Evolutionary conservation across 2,113 vertebrate species (phyloP), one percentile per base, ranked within the genome.

Genomic region (Vulpes ferrilata): DNA sequence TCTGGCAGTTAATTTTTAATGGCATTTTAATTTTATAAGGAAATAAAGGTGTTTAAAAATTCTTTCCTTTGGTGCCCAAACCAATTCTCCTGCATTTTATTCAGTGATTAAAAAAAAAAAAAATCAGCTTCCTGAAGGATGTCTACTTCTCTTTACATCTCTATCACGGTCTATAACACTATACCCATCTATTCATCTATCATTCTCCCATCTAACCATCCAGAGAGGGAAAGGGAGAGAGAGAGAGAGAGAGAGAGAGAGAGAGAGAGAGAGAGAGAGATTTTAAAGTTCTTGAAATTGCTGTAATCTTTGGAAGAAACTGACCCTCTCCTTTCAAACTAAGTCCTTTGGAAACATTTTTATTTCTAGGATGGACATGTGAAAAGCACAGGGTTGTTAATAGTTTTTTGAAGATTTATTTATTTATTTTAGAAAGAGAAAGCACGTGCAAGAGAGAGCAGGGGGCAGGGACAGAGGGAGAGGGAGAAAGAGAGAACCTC

Each of bases 21-120:
- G 35, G 35, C 30, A n/a, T 35, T 91, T 96, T 83, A 71, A 79
- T 85, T 95, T 97, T 87, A 57, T 93, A 89, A 87, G 59, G 8
- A 90, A 96, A 67, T 79, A 20, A 74, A 23, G 48, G 20, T 35
- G 17, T 27, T 90, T 71, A 57, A 90, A 78, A 78, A 64, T 73
- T 90, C 4, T 81, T 81, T 76, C 17, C 13, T 93, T 81, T 88
- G 79, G 64, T 20, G 19, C 12, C 73, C 48, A 65, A 57, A 62
- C 2, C 16, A 76, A 62, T 67, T 90, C 9, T 55, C 74, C 23
- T 82, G 27, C 38, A 71, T 93, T 97, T 86, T 92, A 83, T 79
- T 81, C 57, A 96, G 13, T 88, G 38, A n/a, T 90, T n/a, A 27
- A 17, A 51, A 55, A 81, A 71, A 55, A 81, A 73, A 57, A 7